Base-by-base conservation (phyloP, 2,113 vertebrate species). In the Symphodus melops region DNA sequence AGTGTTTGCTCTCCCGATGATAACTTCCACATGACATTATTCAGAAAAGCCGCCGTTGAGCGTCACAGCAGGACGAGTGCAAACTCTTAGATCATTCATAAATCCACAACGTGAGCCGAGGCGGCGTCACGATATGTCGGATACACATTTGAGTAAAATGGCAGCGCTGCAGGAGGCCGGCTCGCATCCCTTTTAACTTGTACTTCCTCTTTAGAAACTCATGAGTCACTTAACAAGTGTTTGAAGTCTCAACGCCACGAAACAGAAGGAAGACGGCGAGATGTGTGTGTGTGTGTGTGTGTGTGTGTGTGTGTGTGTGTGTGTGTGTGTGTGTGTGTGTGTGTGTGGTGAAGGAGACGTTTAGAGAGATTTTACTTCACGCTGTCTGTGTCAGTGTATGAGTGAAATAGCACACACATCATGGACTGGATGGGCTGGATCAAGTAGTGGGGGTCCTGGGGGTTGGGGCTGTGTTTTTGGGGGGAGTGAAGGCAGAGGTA, bases 121-220 rank as follows among this genome's bases (percentile, higher is more conserved):
- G 20, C 17, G 0, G 37, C 46, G 5, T 28, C 19, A 28, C 68
- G 23, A 12, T 57, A 36, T 69, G 68, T 78, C 46, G 56, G 59
- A 36, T 59, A 52, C 25, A 21, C 52, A 46, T 72, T 69, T 48
- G 10, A 70, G 58, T 67, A 67, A 79, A 77, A 76, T 19, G 49
- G 76, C 67, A 67, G 37, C 46, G 0, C 62, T 0, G n/a, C 56
- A 56, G 66, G 82, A 83, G 72, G 25, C 54, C 2, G 1, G 46
- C 61, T 37, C 17, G 28, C 55, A 55, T 53, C 64, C 39, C 54
- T 77, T 44, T n/a, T 16, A n/a, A 48, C 57, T 72, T 10, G 21
- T 53, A 64, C 53, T 77, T 83, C 66, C 73, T n/a, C 58, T 76
- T 86, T 72, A 83, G 52, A 78, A 81, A 68, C 48, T 55, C 20